Conservation (phyloP, 2,113 vertebrate species). For the Lophotis ruficrista region DNA sequence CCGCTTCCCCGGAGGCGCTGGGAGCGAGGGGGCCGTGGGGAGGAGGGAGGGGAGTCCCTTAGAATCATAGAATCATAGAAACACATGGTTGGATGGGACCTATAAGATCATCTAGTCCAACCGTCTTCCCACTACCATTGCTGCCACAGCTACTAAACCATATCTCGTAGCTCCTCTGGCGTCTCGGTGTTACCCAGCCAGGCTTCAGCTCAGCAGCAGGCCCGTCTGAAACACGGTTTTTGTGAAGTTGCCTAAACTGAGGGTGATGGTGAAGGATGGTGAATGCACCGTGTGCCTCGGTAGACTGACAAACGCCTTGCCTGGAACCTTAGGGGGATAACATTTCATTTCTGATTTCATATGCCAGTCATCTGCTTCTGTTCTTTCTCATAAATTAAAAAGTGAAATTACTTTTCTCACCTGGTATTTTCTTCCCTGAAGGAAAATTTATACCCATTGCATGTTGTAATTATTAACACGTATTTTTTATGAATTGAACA, state of each 20-base stretch:
- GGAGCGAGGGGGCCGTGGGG: too few species aligned
- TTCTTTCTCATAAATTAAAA: background rate
- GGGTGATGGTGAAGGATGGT: fast-evolving
- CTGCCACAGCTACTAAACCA: too few species aligned
- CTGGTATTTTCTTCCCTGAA: background rate
- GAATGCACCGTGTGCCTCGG: fast-evolving
- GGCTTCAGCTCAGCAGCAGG: background rate
- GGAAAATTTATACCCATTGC: background rate
- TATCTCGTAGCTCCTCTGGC: too few species aligned
- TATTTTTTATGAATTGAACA: background rate
- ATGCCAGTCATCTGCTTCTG: background rate
- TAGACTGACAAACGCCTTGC: fast-evolving
- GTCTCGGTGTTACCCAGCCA: too few species aligned
- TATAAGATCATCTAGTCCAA: too few species aligned
- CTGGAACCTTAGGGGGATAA: fast-evolving
- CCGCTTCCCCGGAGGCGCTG: fast-evolving
- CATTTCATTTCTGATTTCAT: background rate
- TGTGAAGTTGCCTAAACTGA: background rate
- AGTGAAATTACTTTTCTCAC: background rate
- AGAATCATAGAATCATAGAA: too few species aligned
- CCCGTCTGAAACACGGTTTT: background rate
- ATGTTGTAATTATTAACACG: fast-evolving
- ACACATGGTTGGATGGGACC: too few species aligned
- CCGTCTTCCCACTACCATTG: too few species aligned
- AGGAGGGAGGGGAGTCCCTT: too few species aligned